phyloP scores from a whole-genome alignment of 2,888 invertebrate genomes.

The Scaptomyza caliginosa region DNA sequence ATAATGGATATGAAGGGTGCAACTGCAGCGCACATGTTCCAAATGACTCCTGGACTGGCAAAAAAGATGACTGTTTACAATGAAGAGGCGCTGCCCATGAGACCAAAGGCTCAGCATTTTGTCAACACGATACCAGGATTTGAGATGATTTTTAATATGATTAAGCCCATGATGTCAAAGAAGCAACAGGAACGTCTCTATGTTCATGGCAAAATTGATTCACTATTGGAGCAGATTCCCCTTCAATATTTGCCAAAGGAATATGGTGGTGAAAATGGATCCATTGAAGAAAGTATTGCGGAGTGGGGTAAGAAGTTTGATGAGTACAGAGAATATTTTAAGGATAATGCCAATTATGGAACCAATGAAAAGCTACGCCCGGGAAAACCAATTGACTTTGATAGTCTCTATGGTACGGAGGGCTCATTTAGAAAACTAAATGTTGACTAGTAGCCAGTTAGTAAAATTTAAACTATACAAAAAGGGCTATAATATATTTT shows the following conservation, averaged over 20 bases:
- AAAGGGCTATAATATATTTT: neutral
- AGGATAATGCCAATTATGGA: constrained; percentile 69
- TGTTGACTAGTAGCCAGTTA: constrained; percentile 70
- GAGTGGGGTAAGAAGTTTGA: constrained; percentile 72
- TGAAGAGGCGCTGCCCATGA: constrained; percentile 87
- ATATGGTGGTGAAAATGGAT: constrained; percentile 87
- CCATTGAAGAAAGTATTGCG: constrained; percentile 78
- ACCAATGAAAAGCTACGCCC: constrained; percentile 74
- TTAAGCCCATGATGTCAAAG: constrained; percentile 86
- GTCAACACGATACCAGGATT: constrained; percentile 86
- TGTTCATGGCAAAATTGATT: constrained; percentile 86
- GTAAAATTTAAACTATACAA: neutral
- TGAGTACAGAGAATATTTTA: constrained; percentile 68
- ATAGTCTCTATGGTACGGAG: constrained; percentile 76
- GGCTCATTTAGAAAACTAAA: constrained; percentile 81
- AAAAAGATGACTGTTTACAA: constrained; percentile 86
- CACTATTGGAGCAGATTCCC: constrained; percentile 86
- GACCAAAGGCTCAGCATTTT: constrained; percentile 86
- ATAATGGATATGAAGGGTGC: constrained; percentile 86
- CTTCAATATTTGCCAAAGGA: constrained; percentile 87
- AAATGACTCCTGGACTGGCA: constrained; percentile 86
- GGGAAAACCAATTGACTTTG: constrained; percentile 72
- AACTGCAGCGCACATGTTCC: constrained; percentile 85
- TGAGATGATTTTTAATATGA: constrained; percentile 86
- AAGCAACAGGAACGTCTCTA: constrained; percentile 86